These are phyloP conservation scores for Vespertilio murinus DNA, from an alignment of 2,797 vertebrate species.

Conservation along the genomic window DNA sequence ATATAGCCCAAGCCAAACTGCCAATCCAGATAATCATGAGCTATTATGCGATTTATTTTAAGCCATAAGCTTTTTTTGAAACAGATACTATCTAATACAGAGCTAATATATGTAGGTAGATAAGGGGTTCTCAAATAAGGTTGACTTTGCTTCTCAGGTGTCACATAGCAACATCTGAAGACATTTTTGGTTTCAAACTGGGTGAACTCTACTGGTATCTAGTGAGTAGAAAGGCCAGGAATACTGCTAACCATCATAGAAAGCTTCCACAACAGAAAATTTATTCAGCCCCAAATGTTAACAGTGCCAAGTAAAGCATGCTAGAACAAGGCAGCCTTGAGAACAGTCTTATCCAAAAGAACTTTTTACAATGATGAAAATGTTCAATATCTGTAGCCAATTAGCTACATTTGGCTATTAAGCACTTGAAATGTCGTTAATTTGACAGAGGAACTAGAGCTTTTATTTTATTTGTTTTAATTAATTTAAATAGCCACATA, in stretches of 20 bases:
- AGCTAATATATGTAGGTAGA: neutral
- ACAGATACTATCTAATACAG: slow-evolving; percentile 25
- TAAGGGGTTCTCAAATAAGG: slow-evolving; percentile 23
- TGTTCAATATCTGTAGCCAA: slow-evolving; percentile 8
- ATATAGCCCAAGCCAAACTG: neutral
- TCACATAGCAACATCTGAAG: neutral
- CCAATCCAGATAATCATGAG: neutral
- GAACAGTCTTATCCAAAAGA: slow-evolving; percentile 8
- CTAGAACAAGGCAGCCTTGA: neutral
- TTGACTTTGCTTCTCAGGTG: neutral
- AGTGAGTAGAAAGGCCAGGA: neutral
- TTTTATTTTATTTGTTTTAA: slow-evolving; percentile 49
- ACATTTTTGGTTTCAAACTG: neutral
- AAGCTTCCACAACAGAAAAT: slow-evolving; percentile 12
- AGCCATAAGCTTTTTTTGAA: slow-evolving; percentile 34
- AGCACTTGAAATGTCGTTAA: neutral
- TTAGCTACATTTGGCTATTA: neutral
- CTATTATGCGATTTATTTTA: neutral
- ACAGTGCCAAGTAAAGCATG: neutral
- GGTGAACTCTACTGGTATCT: neutral
- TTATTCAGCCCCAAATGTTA: neutral
- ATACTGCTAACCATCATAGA: neutral
- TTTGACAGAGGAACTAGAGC: neutral
- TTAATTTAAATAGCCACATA: slow-evolving; percentile 22
- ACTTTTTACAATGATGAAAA: slow-evolving; percentile 24